These are phyloP conservation scores for Sebastes flavidus DNA, from an alignment of 2,797 vertebrate genomes.

Conservation along the genomic window DNA sequence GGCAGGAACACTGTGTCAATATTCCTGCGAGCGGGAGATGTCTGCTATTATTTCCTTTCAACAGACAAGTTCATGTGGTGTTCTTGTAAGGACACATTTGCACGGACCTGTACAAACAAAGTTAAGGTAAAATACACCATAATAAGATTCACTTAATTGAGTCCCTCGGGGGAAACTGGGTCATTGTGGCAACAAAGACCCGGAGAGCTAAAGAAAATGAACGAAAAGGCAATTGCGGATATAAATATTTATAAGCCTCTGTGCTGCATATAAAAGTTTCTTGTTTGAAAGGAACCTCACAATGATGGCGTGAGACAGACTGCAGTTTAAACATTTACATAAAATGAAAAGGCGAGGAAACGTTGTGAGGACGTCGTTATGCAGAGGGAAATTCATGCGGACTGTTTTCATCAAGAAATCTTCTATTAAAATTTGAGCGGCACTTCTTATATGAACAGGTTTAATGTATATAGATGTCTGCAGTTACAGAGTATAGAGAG, in stretches of 20 bases:
- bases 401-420: background rate
- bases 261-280: constrained; percentile 33
- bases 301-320: constrained; percentile 16
- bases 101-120: constrained; percentile 3
- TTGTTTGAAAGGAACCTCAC: constrained; percentile 1
- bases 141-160: constrained; percentile 29
- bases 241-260: constrained; percentile 41
- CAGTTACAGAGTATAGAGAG: background rate
- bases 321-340: constrained; percentile 33
- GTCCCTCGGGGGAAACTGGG: background rate
- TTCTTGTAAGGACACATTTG: constrained; percentile 15
- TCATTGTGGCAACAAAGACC: background rate
- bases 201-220: constrained; percentile 7
- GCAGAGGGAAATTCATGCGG: background rate
- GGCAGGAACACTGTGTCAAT: background rate
- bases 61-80: background rate
- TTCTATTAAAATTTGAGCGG: background rate
- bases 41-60: constrained; percentile 19
- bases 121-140: background rate
- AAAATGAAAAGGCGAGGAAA: background rate
- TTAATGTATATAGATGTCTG: background rate
- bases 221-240: constrained; percentile 21
- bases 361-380: background rate
- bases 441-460: background rate
- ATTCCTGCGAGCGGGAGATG: background rate